A percentile compares a stretch with the other conserved stretches of the same genome.
Conservation (phyloP, 2,888 invertebrate genomes). For the Luffia ferchaultella region DNA sequence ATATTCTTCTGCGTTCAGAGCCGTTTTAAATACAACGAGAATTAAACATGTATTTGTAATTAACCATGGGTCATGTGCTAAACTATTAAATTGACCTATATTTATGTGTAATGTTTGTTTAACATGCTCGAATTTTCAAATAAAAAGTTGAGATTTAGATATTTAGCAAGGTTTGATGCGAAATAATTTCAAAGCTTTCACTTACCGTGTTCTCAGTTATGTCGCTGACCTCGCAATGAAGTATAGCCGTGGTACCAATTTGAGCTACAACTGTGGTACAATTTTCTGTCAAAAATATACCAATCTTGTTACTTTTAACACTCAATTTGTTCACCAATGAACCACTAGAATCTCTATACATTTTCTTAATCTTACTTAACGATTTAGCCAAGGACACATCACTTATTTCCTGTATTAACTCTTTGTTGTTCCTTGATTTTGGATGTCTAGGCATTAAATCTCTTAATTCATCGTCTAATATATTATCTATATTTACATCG, state of each 20-base stretch:
- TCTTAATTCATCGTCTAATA: slow-evolving; percentile 34
- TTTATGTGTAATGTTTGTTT: no score
- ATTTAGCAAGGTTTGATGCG: neutral
- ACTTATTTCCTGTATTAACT: slow-evolving; percentile 37
- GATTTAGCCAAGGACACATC: slow-evolving; percentile 37
- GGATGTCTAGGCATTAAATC: slow-evolving; percentile 30
- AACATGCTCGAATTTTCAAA: no score
- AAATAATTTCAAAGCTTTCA: slow-evolving; percentile 12
- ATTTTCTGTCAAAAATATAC: slow-evolving; percentile 68
- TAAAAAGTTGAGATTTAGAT: neutral
- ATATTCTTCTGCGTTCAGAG: no score
- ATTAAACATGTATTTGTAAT: no score
- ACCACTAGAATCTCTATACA: slow-evolving; percentile 55
- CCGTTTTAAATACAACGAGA: no score
- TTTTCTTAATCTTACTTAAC: slow-evolving; percentile 54
- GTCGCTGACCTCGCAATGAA: slow-evolving; percentile 71
- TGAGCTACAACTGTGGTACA: slow-evolving; percentile 71
- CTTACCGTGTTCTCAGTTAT: slow-evolving; percentile 71
- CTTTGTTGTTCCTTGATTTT: slow-evolving; percentile 34
- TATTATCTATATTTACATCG: slow-evolving; percentile 45
- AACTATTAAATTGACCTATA: no score
- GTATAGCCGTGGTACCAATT: slow-evolving; percentile 67
- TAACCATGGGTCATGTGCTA: no score
- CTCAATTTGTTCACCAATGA: slow-evolving; percentile 50
- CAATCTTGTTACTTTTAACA: slow-evolving; percentile 40